Evolutionary conservation across 2,797 vertebrate species (phyloP).

Genomic region (Alcedo quadribrachys): DNA sequence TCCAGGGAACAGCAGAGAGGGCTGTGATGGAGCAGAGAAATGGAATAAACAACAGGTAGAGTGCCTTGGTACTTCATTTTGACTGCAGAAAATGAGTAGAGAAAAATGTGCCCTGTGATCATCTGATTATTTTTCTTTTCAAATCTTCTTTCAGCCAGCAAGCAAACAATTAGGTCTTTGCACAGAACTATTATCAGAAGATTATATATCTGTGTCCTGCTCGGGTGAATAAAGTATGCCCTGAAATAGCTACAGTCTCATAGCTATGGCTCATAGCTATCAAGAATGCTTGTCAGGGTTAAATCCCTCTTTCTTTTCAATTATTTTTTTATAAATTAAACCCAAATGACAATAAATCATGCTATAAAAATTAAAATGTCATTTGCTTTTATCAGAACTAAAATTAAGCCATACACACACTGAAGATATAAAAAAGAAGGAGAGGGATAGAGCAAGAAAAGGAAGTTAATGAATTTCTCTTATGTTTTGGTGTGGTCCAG

Average conservation of each 20-base stretch:
- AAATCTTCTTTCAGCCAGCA: neutral
- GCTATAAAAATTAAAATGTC: conserved; percentile 33
- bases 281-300: neutral
- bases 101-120: neutral
- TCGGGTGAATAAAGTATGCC: conserved; percentile 25
- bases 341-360: conserved; percentile 48
- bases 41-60: neutral
- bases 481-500: neutral
- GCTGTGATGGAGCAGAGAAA: neutral
- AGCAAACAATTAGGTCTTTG: conserved; percentile 20
- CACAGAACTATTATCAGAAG: neutral
- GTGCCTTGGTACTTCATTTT: neutral
- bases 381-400: conserved; percentile 35
- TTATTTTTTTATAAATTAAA: conserved; percentile 33
- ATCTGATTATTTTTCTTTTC: conserved; percentile 17
- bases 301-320: conserved; percentile 42
- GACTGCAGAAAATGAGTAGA: neutral
- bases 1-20: neutral
- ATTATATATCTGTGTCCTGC: neutral
- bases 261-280: neutral
- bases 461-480: neutral
- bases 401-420: neutral
- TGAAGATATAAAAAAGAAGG: neutral
- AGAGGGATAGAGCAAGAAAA: neutral
- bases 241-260: conserved; percentile 12